phyloP scores from a whole-genome alignment of 2,113 vertebrate species.

The Psilopogon haemacephalus region DNA sequence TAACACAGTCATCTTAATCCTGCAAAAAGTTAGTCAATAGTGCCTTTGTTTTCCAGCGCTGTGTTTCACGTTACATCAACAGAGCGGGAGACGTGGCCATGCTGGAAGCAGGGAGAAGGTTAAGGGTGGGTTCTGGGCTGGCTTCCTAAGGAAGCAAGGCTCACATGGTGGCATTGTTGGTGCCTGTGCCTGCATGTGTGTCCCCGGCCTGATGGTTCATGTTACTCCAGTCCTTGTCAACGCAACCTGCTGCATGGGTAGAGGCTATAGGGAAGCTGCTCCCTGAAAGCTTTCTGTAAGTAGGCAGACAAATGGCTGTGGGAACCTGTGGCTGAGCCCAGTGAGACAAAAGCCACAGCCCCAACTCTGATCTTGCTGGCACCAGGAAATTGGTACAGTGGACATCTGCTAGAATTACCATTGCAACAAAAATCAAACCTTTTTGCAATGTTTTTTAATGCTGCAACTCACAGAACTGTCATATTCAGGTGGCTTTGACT shows the following conservation, averaged over 20 bases:
- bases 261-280: neutral
- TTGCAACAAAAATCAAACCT: neutral
- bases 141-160: neutral
- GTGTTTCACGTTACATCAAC: conserved; percentile 34
- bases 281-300: neutral
- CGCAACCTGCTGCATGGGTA: neutral
- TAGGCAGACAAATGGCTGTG: neutral
- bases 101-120: neutral
- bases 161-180: neutral
- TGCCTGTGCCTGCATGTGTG: fast-evolving
- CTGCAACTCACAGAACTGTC: neutral
- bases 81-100: neutral
- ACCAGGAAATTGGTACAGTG: fast-evolving
- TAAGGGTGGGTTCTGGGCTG: neutral
- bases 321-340: neutral
- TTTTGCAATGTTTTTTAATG: neutral
- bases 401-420: neutral
- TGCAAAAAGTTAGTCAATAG: conserved; percentile 59
- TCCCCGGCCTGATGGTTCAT: neutral
- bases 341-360: neutral
- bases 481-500: neutral
- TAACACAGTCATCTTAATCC: conserved; percentile 57
- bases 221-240: fast-evolving
- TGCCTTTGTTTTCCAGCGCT: conserved; percentile 54
- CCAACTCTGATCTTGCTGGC: neutral